phyloP scores from a whole-genome alignment of 1,140 invertebrate genomes.

The Coenobita brevimanus region DNA sequence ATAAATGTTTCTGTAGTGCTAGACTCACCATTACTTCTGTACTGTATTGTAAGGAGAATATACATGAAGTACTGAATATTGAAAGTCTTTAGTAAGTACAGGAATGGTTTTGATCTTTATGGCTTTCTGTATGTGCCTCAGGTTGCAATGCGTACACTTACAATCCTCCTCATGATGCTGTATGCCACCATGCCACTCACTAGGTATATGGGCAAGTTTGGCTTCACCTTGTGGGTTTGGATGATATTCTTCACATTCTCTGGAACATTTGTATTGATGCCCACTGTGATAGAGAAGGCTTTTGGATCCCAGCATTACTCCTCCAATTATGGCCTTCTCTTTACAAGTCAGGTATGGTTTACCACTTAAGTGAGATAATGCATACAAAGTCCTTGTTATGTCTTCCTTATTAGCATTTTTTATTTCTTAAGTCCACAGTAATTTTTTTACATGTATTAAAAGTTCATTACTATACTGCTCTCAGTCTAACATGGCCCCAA shows the following conservation, averaged over 20 bases:
- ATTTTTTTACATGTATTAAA: not conserved
- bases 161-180: conserved; percentile 38
- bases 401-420: too few relatives aligned
- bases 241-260: conserved; percentile 72
- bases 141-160: conserved; percentile 65
- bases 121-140: too few relatives aligned
- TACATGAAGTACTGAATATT: too few relatives aligned
- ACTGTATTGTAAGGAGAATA: too few relatives aligned
- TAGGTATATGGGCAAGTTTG: conserved; percentile 70
- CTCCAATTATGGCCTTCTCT: conserved; percentile 71
- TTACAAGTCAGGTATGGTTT: conserved; percentile 70
- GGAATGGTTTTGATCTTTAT: too few relatives aligned
- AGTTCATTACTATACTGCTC: not conserved
- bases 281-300: conserved; percentile 70
- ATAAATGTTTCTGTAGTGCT: too few relatives aligned
- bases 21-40: too few relatives aligned
- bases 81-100: too few relatives aligned
- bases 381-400: too few relatives aligned
- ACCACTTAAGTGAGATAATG: too few relatives aligned
- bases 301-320: conserved; percentile 71
- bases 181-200: conserved; percentile 66
- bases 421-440: too few relatives aligned
- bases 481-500: too few relatives aligned
- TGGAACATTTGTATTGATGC: conserved; percentile 71
- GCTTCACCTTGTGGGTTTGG: conserved; percentile 71